A percentile compares a stretch with the other conserved stretches of the same genome.
Conservation (phyloP, 1,140 invertebrate species). For the Andricus grossulariae region DNA sequence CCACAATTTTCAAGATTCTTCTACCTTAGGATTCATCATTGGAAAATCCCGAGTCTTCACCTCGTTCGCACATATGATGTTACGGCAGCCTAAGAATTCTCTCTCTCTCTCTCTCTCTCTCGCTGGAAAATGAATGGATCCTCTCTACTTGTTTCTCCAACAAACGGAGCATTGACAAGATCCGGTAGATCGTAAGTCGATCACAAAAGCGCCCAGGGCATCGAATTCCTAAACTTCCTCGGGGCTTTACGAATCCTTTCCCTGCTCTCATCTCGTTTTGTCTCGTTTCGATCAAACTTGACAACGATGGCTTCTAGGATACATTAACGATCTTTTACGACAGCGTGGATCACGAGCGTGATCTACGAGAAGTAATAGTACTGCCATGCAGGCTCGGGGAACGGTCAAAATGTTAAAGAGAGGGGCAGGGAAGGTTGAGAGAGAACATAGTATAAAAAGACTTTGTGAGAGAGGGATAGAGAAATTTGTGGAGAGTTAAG, state of each 20-base stretch:
- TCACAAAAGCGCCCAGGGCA: background rate
- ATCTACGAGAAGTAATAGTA: slow-evolving; percentile 64
- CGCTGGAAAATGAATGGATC: background rate
- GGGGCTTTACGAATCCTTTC: slow-evolving; percentile 2
- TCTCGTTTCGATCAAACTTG: slow-evolving; percentile 27
- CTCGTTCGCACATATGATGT: no score
- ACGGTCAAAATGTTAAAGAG: slow-evolving; percentile 33
- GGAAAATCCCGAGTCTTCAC: no score
- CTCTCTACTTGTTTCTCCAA: no score
- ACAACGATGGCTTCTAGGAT: slow-evolving; percentile 33
- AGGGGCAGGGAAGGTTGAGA: slow-evolving; percentile 27
- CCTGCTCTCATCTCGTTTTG: background rate
- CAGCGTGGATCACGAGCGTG: slow-evolving; percentile 59
- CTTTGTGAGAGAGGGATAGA: slow-evolving; percentile 12
- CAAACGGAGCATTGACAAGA: background rate
- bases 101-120: background rate
- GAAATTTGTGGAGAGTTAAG: background rate
- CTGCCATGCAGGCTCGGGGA: slow-evolving; percentile 45
- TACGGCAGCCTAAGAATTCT: no score
- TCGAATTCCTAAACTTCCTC: slow-evolving; percentile 9
- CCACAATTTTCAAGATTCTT: no score
- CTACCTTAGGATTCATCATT: no score
- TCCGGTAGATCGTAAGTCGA: background rate
- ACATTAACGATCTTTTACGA: slow-evolving; percentile 48
- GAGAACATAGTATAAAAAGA: slow-evolving; percentile 32